Evolutionary conservation across 2,113 vertebrate genomes (phyloP).

Genomic region (Mugil cephalus): DNA sequence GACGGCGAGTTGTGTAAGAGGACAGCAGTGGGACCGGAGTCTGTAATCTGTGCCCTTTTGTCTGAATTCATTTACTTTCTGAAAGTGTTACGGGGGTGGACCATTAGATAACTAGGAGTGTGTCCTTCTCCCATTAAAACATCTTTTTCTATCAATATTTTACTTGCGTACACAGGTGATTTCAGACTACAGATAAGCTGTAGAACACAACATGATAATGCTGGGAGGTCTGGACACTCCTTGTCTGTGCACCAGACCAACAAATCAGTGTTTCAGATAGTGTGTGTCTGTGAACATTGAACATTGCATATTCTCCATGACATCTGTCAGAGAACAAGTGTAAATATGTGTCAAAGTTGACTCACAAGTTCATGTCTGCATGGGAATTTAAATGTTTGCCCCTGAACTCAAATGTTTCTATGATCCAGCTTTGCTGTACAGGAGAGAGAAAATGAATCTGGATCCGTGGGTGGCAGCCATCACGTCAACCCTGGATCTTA

Average conservation of each 20-base stretch:
- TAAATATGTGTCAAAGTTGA: no score
- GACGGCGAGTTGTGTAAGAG: conserved; percentile 28
- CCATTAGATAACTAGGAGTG: no score
- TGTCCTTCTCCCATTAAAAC: no score
- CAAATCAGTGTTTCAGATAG: background rate
- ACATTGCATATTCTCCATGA: background rate
- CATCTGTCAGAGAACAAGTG: background rate
- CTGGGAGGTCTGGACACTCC: background rate
- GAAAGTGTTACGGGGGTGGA: no score
- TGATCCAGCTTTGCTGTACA: no score
- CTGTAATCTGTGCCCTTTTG: background rate
- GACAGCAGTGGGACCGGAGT: background rate
- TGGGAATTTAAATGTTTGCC: no score
- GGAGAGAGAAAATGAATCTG: no score
- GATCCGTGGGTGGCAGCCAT: no score
- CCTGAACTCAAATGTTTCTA: no score
- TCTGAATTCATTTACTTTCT: background rate
- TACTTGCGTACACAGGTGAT: background rate
- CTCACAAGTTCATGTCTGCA: no score
- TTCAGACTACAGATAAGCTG: background rate
- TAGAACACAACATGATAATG: background rate
- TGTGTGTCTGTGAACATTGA: conserved; percentile 3
- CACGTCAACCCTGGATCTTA: no score
- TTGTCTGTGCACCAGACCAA: background rate
- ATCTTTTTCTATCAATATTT: no score